Evolutionary conservation across 2,113 vertebrate genomes (phyloP).

Genomic region (Dicrurus megarhynchus): DNA sequence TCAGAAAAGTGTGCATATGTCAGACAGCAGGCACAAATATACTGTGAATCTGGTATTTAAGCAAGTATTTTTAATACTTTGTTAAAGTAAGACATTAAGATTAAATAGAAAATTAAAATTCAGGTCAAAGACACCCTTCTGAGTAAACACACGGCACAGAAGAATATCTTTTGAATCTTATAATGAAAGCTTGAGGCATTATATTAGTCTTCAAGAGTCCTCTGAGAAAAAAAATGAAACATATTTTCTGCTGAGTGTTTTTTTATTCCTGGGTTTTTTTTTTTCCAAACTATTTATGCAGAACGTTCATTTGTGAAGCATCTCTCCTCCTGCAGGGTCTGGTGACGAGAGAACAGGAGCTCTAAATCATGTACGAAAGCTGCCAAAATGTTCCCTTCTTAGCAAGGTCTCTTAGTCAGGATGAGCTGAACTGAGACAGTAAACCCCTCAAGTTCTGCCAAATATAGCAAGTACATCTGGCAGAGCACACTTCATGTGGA

Average conservation of each 20-base stretch:
- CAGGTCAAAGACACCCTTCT: constrained; percentile 6
- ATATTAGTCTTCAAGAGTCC: constrained; percentile 12
- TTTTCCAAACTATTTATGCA: neutral
- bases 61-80: neutral
- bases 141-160: neutral
- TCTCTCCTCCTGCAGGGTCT: constrained; percentile 44
- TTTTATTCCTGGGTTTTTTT: neutral
- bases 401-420: neutral
- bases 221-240: neutral
- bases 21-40: constrained; percentile 19
- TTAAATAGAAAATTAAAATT: neutral
- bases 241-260: neutral
- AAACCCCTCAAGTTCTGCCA: constrained; percentile 50
- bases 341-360: neutral
- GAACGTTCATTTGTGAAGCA: neutral
- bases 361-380: constrained; percentile 20
- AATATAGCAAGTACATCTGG: constrained; percentile 37
- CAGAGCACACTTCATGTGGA: constrained; percentile 28
- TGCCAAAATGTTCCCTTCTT: constrained; percentile 53
- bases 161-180: neutral
- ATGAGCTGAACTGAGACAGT: constrained; percentile 10
- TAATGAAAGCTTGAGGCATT: neutral
- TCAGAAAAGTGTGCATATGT: neutral
- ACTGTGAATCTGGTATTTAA: neutral
- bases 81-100: neutral